These are phyloP conservation scores for Brenthis daphne DNA, from an alignment of 2,888 invertebrate genomes.

Conservation along the genomic window DNA sequence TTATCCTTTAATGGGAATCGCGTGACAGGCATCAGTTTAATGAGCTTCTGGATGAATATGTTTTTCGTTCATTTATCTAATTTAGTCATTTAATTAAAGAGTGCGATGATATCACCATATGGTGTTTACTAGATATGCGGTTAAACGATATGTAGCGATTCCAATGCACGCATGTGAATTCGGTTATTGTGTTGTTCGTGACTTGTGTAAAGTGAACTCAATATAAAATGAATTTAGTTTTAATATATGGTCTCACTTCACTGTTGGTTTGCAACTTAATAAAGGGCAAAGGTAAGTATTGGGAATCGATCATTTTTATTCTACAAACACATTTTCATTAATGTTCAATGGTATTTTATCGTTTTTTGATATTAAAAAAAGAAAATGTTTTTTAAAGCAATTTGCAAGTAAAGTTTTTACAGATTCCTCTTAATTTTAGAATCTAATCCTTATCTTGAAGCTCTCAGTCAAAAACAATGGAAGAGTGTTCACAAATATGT, in stretches of 20 bases:
- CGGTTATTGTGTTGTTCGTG: constrained; percentile 28
- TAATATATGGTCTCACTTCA: constrained; percentile 27
- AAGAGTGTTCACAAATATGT: constrained; percentile 86
- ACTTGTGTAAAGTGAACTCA: constrained; percentile 7
- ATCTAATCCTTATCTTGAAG: constrained; percentile 59
- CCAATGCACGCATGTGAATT: constrained; percentile 56
- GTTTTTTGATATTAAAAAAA: too few relatives aligned
- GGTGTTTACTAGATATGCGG: constrained; percentile 49
- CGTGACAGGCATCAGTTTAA: constrained; percentile 55
- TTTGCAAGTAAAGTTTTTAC: neutral
- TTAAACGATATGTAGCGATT: constrained; percentile 56
- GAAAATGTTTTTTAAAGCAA: too few relatives aligned
- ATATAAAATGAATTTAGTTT: constrained; percentile 44
- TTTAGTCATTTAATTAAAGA: constrained; percentile 59
- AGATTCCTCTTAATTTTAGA: constrained; percentile 39
- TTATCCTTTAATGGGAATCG: constrained; percentile 55
- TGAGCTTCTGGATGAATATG: constrained; percentile 21
- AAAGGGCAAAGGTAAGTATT: constrained; percentile 44
- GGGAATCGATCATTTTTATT: constrained; percentile 4
- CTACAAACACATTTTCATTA: constrained; percentile 3
- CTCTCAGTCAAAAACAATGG: constrained; percentile 51
- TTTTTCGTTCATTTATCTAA: constrained; percentile 60
- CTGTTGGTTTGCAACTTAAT: constrained; percentile 32
- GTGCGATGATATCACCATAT: constrained; percentile 64
- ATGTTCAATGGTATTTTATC: too few relatives aligned